phyloP scores from a whole-genome alignment of 2,888 invertebrate species.

The Antheraea assamensis region DNA sequence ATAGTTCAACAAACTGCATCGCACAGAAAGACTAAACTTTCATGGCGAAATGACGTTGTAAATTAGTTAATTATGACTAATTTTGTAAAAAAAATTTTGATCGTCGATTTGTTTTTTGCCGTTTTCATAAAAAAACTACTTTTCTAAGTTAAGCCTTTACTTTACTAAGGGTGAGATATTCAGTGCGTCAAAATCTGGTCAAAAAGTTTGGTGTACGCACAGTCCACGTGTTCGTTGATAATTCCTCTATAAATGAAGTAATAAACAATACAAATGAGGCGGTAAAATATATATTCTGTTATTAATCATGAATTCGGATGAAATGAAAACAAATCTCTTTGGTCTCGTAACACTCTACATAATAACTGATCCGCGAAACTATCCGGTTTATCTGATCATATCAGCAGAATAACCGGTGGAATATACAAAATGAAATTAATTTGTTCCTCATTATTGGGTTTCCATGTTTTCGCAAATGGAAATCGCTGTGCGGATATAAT shows the following conservation, averaged over 20 bases:
- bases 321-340: slow-evolving; percentile 14
- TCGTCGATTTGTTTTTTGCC: no score
- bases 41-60: no score
- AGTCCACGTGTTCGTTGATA: background rate
- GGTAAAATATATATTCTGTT: background rate
- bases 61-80: no score
- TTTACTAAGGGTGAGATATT: no score
- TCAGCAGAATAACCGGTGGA: slow-evolving; percentile 17
- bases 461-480: slow-evolving; percentile 34
- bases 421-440: slow-evolving; percentile 37
- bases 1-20: no score
- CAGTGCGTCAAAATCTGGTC: no score
- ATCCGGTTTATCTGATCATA: slow-evolving; percentile 11
- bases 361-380: slow-evolving; percentile 17
- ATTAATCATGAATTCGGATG: background rate
- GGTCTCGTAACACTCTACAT: background rate
- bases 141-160: no score
- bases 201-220: no score
- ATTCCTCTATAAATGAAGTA: background rate
- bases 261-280: background rate
- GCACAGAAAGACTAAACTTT: no score
- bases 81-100: no score
- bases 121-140: no score
- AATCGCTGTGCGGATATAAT: slow-evolving; percentile 38
- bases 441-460: slow-evolving; percentile 35